Base-by-base conservation (phyloP, 1,140 invertebrate genomes). In the Bombus impatiens region DNA sequence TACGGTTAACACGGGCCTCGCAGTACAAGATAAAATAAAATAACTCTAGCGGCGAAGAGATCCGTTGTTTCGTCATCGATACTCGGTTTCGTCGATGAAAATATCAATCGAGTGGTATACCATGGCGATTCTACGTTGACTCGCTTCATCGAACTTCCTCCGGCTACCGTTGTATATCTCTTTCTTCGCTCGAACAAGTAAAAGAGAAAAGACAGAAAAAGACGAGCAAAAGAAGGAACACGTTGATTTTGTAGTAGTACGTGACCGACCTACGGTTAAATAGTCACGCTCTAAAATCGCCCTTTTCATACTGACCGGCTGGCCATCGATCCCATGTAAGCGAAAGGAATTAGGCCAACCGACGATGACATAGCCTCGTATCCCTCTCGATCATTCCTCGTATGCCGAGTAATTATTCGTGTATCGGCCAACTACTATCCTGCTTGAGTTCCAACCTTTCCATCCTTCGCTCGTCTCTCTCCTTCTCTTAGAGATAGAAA, bases 301-400 rank as follows among this genome's bases (percentile, higher is more conserved):
- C 62, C 79, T 70, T 65, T 68, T 84, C 65, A 53, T 72, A 77
- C 72, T 76, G 83, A 71, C 83, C 83, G 89, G 78, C 75, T 82
- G 88, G 85, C 89, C 91, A 93, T 94, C 94, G 94, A 94, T 94
- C 91, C 91, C 89, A 0, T 53, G 18, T 22, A 90, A 42, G 76
- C 75, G 90, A 92, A 40, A 89, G 90, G 88, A 94, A 94, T 94
- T 94, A 91, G 93, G 93, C 93, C 92, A 93, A 90, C 87, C 80
- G 86, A 78, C 84, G 90, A 87, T 92, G 92, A 93, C 92, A 92
- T 91, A 93, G 92, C 86, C 81, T 84, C 86, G 90, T 87, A 84
- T 84, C 81, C 86, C 83, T 79, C 88, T 88, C 91, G 88, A 91
- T 91, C 90, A 93, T 91, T 91, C 86, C 87, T 91, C 76, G 88